Conservation (phyloP, 1,140 invertebrate species). For the Micrasema minimum region DNA sequence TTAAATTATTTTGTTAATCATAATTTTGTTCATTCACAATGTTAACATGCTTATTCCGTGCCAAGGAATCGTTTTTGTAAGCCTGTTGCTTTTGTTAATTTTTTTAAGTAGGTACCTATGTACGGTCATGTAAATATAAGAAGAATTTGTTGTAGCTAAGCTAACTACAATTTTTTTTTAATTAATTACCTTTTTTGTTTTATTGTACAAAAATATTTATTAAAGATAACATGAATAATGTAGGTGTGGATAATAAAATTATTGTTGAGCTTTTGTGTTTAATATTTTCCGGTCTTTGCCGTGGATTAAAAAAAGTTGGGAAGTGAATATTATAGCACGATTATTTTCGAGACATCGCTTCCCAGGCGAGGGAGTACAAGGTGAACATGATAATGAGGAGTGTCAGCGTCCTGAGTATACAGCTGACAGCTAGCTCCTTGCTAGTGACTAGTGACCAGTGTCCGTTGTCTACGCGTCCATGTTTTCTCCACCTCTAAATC, state of each 20-base stretch:
- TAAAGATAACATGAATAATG: too few relatives aligned
- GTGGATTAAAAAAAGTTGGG: too few relatives aligned
- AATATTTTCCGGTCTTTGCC: too few relatives aligned
- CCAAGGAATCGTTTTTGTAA: constrained; percentile 6
- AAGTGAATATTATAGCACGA: not conserved
- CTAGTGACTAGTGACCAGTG: constrained; percentile 4
- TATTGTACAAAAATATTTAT: too few relatives aligned
- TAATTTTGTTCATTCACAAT: constrained; percentile 7
- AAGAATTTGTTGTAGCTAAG: too few relatives aligned
- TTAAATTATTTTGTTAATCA: constrained; percentile 15
- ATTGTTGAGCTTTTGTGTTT: too few relatives aligned
- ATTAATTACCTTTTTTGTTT: too few relatives aligned
- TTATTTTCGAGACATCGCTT: constrained; percentile 6
- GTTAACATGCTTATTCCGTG: constrained; percentile 30
- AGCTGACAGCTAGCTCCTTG: not conserved
- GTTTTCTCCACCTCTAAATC: not conserved
- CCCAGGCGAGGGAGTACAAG: constrained; percentile 19
- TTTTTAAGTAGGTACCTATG: too few relatives aligned
- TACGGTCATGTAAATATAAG: too few relatives aligned
- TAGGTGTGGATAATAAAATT: too few relatives aligned
- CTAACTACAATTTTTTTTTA: too few relatives aligned
- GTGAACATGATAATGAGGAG: constrained; percentile 20
- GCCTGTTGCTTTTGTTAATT: constrained; percentile 36
- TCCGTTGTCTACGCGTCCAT: too few relatives aligned
- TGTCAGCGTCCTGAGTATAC: not conserved